Conservation (phyloP, 2,888 invertebrate species). For the Mesorhabditis spiculigera region DNA sequence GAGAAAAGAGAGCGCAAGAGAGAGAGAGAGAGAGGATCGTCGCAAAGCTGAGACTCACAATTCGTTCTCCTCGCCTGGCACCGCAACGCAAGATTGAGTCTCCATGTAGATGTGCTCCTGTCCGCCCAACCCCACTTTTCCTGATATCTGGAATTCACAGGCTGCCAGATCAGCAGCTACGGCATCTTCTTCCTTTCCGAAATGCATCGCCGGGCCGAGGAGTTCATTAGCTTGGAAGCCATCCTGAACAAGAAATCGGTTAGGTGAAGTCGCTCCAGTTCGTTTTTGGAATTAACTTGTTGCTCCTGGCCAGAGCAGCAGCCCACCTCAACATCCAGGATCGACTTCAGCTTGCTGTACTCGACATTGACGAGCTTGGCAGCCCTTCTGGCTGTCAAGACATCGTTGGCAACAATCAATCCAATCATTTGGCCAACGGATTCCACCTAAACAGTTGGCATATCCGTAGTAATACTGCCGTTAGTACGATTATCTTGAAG, state of each 20-base stretch:
- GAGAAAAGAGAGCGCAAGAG: background rate
- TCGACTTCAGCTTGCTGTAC: conserved; percentile 80
- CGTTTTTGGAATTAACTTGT: conserved; percentile 16
- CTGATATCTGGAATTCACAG: conserved; percentile 13
- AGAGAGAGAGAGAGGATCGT: too few relatives aligned
- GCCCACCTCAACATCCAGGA: conserved; percentile 73
- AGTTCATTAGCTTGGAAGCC: background rate
- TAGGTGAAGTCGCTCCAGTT: background rate
- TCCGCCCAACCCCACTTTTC: conserved; percentile 41
- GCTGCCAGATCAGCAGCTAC: too few relatives aligned
- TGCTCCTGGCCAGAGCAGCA: conserved; percentile 8
- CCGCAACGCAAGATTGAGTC: conserved; percentile 59
- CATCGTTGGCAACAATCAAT: conserved; percentile 67
- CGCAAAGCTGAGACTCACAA: conserved; percentile 27
- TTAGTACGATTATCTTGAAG: background rate
- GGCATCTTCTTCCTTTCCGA: too few relatives aligned
- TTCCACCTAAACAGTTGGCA: conserved; percentile 62
- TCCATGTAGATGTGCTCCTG: conserved; percentile 61
- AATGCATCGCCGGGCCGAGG: too few relatives aligned
- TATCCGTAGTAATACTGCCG: background rate
- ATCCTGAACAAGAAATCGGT: background rate
- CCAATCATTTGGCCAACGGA: conserved; percentile 58
- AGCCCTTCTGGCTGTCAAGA: conserved; percentile 76
- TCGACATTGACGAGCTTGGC: conserved; percentile 75
- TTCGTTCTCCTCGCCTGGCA: conserved; percentile 73